A percentile compares a stretch with the other conserved stretches of the same genome.
These are phyloP conservation scores for Metopia argyrocephala DNA, from an alignment of 2,888 invertebrate species.

Conservation along the genomic window DNA sequence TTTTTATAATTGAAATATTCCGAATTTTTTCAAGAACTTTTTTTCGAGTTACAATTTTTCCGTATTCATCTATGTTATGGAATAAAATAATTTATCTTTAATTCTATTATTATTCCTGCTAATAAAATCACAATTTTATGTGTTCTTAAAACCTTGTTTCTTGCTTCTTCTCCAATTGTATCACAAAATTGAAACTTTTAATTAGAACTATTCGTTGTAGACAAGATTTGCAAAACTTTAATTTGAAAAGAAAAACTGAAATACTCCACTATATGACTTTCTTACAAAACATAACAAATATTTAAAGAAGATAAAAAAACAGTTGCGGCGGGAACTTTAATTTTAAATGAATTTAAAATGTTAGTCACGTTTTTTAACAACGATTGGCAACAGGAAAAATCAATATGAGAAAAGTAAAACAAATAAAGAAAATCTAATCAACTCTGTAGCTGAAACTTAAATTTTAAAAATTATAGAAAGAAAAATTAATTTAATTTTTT, in stretches of 20 bases:
- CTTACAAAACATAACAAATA: slow-evolving; percentile 2
- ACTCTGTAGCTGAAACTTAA: slow-evolving; percentile 1
- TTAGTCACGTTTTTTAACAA: slow-evolving; percentile 61
- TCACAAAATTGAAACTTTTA: slow-evolving; percentile 46
- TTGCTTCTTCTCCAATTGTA: too few species aligned
- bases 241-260: slow-evolving; percentile 24
- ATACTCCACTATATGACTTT: background rate
- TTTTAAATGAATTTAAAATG: slow-evolving; percentile 46
- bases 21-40: too few species aligned
- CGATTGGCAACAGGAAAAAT: slow-evolving; percentile 48
- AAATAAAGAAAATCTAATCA: slow-evolving; percentile 46
- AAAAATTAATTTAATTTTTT: background rate
- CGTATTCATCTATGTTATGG: too few species aligned
- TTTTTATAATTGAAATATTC: too few species aligned
- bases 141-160: background rate
- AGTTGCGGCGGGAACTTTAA: slow-evolving; percentile 39
- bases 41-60: too few species aligned
- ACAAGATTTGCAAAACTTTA: slow-evolving; percentile 45
- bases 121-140: background rate
- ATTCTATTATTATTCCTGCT: background rate
- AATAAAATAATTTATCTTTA: too few species aligned
- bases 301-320: background rate
- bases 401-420: slow-evolving; percentile 32
- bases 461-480: background rate
- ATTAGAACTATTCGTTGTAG: slow-evolving; percentile 44